phyloP scores from a whole-genome alignment of 1,140 invertebrate species.

The Nylanderia fulva region DNA sequence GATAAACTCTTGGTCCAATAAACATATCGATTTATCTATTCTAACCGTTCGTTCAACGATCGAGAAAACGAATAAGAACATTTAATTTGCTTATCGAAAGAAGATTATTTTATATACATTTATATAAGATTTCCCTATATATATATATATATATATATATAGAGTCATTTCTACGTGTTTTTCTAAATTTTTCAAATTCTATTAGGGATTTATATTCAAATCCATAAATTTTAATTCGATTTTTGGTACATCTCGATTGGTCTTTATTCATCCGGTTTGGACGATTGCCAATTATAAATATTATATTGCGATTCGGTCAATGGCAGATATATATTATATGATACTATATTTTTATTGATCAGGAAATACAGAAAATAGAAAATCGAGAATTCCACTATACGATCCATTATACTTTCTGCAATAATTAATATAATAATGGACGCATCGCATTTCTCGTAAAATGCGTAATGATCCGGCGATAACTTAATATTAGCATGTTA shows the following conservation, averaged over 20 bases:
- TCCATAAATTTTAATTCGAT: slow-evolving; percentile 40
- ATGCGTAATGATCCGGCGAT: slow-evolving; percentile 22
- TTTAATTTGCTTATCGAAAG: not conserved
- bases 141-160: too few species aligned
- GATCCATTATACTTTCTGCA: slow-evolving; percentile 2
- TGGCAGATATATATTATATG: not conserved
- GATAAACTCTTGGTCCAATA: not conserved
- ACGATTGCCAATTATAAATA: slow-evolving; percentile 18
- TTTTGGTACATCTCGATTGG: not conserved
- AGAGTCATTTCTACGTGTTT: not conserved
- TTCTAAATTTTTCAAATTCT: not conserved
- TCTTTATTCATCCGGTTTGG: slow-evolving; percentile 13
- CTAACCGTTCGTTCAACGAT: slow-evolving; percentile 14
- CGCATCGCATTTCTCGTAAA: slow-evolving; percentile 13
- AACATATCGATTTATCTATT: slow-evolving; percentile 32
- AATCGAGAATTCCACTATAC: not conserved
- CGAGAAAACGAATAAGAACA: slow-evolving; percentile 22
- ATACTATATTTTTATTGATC: slow-evolving; percentile 30
- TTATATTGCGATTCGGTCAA: not conserved
- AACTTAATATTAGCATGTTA: slow-evolving; percentile 35
- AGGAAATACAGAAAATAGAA: not conserved
- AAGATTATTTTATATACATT: not conserved
- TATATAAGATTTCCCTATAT: too few species aligned
- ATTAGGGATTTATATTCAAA: slow-evolving; percentile 22
- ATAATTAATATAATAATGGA: slow-evolving; percentile 48